These are phyloP conservation scores for Drosophila buzzatii DNA, from an alignment of 2,888 invertebrate genomes.

Conservation along the genomic window DNA sequence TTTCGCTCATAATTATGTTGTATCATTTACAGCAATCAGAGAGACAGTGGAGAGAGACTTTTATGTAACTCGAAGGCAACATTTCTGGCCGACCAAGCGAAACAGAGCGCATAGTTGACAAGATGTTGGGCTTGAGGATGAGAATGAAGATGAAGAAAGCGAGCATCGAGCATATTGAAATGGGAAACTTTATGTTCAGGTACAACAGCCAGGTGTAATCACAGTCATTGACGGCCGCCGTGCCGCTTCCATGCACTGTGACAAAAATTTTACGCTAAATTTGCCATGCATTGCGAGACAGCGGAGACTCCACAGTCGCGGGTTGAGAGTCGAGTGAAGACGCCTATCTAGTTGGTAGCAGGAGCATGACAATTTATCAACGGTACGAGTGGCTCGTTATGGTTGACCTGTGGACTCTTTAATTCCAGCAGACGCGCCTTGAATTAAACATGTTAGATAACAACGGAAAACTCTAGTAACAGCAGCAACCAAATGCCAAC, in stretches of 20 bases:
- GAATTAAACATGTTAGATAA: constrained; percentile 81
- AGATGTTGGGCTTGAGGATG: too few species aligned
- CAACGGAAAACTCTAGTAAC: constrained; percentile 36
- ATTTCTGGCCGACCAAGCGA: constrained; percentile 50
- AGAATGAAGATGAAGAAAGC: background rate
- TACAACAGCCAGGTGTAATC: constrained; percentile 50
- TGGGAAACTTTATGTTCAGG: constrained; percentile 1
- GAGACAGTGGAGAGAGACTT: constrained; percentile 19
- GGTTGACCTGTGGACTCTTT: constrained; percentile 68
- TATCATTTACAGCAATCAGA: constrained; percentile 72
- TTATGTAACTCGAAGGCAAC: constrained; percentile 57
- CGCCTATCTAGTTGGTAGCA: constrained; percentile 9
- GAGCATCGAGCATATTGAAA: constrained; percentile 13
- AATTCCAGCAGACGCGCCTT: constrained; percentile 74
- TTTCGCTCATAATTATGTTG: constrained; percentile 68
- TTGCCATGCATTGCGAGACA: constrained; percentile 57
- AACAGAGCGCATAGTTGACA: constrained; percentile 59
- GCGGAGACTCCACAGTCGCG: background rate
- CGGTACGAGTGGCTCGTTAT: constrained; percentile 60
- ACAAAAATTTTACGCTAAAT: constrained; percentile 78
- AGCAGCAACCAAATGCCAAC: background rate
- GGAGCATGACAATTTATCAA: constrained; percentile 60
- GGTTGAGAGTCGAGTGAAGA: background rate
- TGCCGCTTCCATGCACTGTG: constrained; percentile 64
- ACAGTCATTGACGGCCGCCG: constrained; percentile 55